Percentiles rank a stretch among this genome's conserved stretches.
Evolutionary conservation across 2,113 vertebrate species (phyloP).

Genomic region (Dolichotis patagonum): DNA sequence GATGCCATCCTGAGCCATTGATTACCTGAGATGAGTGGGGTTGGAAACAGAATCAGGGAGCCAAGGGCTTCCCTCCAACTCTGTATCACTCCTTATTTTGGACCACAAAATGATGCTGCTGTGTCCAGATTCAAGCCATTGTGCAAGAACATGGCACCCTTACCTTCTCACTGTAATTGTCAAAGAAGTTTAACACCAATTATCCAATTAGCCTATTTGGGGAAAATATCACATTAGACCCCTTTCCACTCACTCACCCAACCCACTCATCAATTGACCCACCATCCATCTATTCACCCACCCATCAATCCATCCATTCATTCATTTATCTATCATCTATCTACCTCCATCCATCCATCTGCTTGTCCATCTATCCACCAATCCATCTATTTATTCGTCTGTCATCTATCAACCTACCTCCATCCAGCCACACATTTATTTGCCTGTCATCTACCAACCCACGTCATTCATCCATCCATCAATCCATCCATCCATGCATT

Average conservation of each 20-base stretch:
- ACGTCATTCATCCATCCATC: neutral
- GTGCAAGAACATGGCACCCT: neutral
- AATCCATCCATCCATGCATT: neutral
- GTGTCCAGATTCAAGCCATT: neutral
- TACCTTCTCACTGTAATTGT: neutral
- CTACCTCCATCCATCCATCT: neutral
- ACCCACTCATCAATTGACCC: neutral
- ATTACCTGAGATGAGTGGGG: neutral
- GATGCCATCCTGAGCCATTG: neutral
- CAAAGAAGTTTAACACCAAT: neutral
- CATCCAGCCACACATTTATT: too few species aligned
- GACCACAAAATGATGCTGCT: neutral
- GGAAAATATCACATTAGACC: neutral
- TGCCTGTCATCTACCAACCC: too few species aligned
- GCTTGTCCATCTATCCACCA: neutral
- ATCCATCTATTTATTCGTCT: neutral
- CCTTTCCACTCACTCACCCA: neutral
- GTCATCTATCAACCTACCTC: too few species aligned
- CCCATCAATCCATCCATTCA: too few species aligned
- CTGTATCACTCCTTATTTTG: neutral
- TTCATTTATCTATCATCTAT: rapidly evolving
- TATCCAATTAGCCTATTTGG: neutral
- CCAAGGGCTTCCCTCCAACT: neutral
- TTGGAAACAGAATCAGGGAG: neutral
- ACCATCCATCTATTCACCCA: neutral